A percentile compares a stretch with the other conserved stretches of the same genome.
Evolutionary conservation across 2,113 vertebrate genomes (phyloP).

Genomic region (Phainopepla nitens): DNA sequence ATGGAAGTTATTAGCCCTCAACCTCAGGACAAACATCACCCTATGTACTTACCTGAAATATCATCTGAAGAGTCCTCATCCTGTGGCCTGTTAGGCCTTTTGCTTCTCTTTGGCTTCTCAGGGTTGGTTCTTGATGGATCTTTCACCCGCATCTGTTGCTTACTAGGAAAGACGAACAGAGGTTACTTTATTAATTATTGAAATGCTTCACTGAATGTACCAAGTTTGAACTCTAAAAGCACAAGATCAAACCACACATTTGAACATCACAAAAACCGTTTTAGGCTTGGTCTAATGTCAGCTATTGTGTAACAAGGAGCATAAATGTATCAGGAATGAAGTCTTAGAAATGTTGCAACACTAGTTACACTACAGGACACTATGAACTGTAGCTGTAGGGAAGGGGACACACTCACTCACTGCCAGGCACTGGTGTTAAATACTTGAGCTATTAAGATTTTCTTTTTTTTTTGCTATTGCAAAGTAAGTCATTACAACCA

Average conservation of each 20-base stretch:
- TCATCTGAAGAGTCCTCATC: conserved; percentile 98
- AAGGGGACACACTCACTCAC: background rate
- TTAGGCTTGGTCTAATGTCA: background rate
- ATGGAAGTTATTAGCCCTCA: background rate
- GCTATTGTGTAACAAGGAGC: background rate
- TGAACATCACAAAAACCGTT: accelerated
- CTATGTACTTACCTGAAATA: conserved; percentile 80
- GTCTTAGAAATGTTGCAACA: background rate
- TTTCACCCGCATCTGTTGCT: conserved; percentile 95
- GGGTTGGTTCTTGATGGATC: conserved; percentile 85
- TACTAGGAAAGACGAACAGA: conserved; percentile 32
- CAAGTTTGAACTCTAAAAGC: background rate
- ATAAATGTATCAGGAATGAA: background rate
- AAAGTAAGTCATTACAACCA: background rate
- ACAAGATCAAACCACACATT: background rate
- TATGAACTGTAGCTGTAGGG: background rate
- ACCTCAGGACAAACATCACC: background rate
- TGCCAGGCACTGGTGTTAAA: background rate
- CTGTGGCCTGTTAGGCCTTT: conserved; percentile 81
- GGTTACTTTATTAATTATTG: background rate
- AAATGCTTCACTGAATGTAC: background rate
- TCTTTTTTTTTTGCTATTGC: background rate
- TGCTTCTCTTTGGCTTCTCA: conserved; percentile 89
- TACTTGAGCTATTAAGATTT: background rate
- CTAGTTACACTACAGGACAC: background rate